Evolutionary conservation across 2,113 vertebrate species (phyloP).

Genomic region (Cyanocitta stelleri): DNA sequence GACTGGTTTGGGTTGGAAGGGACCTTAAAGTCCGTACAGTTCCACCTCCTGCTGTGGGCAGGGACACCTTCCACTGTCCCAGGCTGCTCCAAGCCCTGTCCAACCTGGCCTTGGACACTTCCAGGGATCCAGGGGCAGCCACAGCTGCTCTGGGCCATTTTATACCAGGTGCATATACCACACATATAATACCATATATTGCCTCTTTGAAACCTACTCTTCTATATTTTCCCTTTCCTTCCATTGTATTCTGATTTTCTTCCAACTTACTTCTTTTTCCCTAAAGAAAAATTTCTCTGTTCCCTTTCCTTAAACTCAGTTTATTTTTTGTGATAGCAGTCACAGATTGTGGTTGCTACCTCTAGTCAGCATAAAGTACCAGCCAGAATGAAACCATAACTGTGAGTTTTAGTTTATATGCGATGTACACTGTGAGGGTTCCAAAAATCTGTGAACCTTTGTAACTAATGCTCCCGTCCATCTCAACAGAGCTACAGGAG

Average conservation of each 20-base stretch:
- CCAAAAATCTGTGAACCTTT: not conserved
- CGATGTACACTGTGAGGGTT: accelerated
- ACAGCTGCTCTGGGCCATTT: not conserved
- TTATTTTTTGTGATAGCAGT: not conserved
- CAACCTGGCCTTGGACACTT: not conserved
- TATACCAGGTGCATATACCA: not conserved
- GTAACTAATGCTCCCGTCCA: not conserved
- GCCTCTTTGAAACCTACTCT: not conserved
- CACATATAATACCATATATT: not conserved
- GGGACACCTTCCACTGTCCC: not conserved
- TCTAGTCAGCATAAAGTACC: not conserved
- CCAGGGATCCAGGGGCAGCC: not conserved
- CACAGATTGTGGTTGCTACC: not conserved
- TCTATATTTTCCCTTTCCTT: not conserved
- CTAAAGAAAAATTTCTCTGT: not conserved
- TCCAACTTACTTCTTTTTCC: not conserved
- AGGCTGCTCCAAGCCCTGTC: accelerated
- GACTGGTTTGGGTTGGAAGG: not conserved
- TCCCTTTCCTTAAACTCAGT: not conserved
- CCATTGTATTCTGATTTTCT: not conserved
- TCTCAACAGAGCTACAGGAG: not conserved
- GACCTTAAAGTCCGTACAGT: not conserved
- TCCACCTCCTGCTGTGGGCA: not conserved
- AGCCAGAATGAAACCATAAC: not conserved
- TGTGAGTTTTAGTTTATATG: not conserved